phyloP scores from a whole-genome alignment of 2,888 invertebrate genomes.

The Synanthedon andrenaeformis region DNA sequence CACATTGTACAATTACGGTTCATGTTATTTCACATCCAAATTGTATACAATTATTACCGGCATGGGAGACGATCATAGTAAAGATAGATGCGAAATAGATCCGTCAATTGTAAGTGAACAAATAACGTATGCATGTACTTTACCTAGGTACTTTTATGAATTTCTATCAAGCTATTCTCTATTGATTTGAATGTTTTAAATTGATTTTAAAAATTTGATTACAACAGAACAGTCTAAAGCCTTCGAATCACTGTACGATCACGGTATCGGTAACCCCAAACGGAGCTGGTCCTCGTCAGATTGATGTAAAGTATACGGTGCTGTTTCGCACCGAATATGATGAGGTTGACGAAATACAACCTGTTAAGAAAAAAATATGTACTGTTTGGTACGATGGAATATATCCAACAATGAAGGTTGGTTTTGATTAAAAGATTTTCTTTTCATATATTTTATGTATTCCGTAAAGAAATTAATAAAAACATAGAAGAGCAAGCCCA shows the following conservation, averaged over 20 bases:
- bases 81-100: slow-evolving; percentile 45
- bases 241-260: slow-evolving; percentile 42
- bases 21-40: slow-evolving; percentile 50
- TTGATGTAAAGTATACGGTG: slow-evolving; percentile 44
- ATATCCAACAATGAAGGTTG: slow-evolving; percentile 54
- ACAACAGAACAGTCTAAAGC: slow-evolving; percentile 48
- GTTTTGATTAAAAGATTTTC: background rate
- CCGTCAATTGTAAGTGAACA: slow-evolving; percentile 26
- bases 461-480: background rate
- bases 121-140: background rate
- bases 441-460: background rate
- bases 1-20: slow-evolving; percentile 47
- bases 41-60: slow-evolving; percentile 39
- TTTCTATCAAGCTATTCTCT: too few species aligned
- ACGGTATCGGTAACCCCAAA: slow-evolving; percentile 38
- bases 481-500: background rate
- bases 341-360: slow-evolving; percentile 50
- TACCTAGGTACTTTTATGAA: background rate
- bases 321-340: slow-evolving; percentile 46
- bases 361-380: slow-evolving; percentile 41
- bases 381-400: slow-evolving; percentile 60
- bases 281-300: slow-evolving; percentile 47
- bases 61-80: slow-evolving; percentile 44
- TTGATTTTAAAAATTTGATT: too few species aligned
- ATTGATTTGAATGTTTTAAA: too few species aligned